Base-by-base conservation (phyloP, 2,888 invertebrate species). In the Aethes cnicana region DNA sequence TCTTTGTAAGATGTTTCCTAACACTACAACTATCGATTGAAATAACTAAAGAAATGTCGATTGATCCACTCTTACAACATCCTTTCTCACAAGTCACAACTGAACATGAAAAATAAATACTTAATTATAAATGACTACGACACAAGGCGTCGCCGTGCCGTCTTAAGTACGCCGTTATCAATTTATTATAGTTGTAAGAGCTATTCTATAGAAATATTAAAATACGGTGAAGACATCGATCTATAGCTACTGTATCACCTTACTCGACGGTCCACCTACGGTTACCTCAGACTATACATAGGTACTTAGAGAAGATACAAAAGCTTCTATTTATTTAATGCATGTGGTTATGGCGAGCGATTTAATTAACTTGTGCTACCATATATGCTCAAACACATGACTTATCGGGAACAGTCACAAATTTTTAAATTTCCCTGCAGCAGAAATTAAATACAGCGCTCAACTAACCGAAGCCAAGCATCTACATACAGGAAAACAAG, bases 141-240 rank as follows among this genome's bases (percentile, higher is more conserved):
- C 52, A 39, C 33, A 11, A 33, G 16, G 6, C 44, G 23, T 25
- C 36, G 18, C 4, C 23, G 43, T 14, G 18, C 30, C 23, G 18
- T 6, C 46, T 46, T 46, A 46, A 44, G 8, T 35, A 50, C 47
- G 33, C 23, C 42, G 54, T 53, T n/a, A 55, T 57, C 57, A 47
- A 56, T 66, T 66, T 68, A 69, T 61, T 58, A n/a, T n/a, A n/a
- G n/a, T n/a, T 62, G 66, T 67, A 66, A 63, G 56, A 69, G 53
- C 76, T 83, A 84, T 74, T 73, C 81, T 84, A 84, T 75, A 62
- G 74, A 77, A 76, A 79, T 82, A 83, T 85, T 83, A 81, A 84
- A 83, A 77, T 83, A 84, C 81, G 70, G 72, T 81, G 77, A 83
- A 87, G 85, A 88, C 85, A 85, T 84, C 77, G 67, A 86, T 75